phyloP scores from a whole-genome alignment of 2,797 vertebrate species.

The Acrocephalus scirpaceus region DNA sequence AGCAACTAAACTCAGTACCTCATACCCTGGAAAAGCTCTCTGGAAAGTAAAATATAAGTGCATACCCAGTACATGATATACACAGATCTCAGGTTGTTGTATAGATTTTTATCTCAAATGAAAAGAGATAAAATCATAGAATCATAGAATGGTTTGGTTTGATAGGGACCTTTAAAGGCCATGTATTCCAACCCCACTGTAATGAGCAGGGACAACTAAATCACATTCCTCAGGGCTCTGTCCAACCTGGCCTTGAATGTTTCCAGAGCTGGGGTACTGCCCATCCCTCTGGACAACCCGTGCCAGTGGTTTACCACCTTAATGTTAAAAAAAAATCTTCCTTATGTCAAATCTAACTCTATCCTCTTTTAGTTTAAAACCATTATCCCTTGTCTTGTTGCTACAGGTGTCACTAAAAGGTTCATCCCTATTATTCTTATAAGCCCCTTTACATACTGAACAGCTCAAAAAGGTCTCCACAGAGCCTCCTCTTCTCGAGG shows the following conservation, averaged over 20 bases:
- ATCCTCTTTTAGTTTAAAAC: background rate
- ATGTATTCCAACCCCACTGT: background rate
- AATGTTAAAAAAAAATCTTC: background rate
- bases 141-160: background rate
- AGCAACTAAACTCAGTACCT: background rate
- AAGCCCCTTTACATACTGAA: background rate
- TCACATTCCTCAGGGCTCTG: accelerated
- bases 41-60: background rate
- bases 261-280: no score
- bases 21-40: background rate
- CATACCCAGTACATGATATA: background rate
- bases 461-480: background rate
- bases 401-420: background rate
- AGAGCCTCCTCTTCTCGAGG: background rate
- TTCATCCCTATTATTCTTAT: background rate
- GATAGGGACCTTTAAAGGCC: background rate
- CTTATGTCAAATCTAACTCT: background rate
- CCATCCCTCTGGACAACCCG: background rate
- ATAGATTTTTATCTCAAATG: background rate
- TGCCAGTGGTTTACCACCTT: background rate
- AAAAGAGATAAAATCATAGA: background rate
- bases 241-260: background rate
- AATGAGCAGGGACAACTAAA: background rate
- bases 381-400: background rate
- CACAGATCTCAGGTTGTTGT: background rate